A percentile compares a stretch with the other conserved stretches of the same genome.
Evolutionary conservation across 1,140 invertebrate genomes (phyloP).

Genomic region (Belonocnema kinseyi): DNA sequence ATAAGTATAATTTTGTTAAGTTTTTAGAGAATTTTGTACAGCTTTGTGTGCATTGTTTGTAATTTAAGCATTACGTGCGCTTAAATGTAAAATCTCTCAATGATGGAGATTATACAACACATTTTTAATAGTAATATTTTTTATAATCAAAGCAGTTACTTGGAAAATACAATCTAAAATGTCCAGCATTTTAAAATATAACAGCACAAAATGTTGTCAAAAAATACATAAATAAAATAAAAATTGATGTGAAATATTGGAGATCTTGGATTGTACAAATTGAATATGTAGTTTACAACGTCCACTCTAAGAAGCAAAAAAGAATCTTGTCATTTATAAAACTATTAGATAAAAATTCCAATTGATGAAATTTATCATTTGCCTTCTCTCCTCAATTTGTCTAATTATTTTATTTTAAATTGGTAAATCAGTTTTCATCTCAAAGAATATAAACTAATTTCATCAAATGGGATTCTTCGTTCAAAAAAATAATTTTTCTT

Average conservation of each 20-base stretch:
- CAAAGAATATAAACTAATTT: no score
- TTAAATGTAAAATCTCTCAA: background rate
- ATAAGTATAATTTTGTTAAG: no score
- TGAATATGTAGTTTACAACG: background rate
- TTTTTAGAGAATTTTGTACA: background rate
- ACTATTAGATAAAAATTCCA: no score
- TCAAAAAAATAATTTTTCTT: no score
- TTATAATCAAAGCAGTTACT: background rate
- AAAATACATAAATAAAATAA: background rate
- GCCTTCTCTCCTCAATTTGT: background rate
- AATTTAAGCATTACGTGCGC: conserved; percentile 18
- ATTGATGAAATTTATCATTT: no score
- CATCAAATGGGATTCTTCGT: no score
- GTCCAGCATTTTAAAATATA: background rate
- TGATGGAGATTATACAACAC: background rate
- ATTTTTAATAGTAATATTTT: conserved; percentile 18
- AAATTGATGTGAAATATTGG: background rate
- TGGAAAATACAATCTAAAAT: background rate
- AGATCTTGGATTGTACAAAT: background rate
- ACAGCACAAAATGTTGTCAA: background rate
- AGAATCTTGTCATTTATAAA: background rate
- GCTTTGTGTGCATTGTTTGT: conserved; percentile 3
- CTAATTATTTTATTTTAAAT: background rate
- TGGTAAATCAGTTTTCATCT: background rate
- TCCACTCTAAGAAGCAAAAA: background rate